phyloP scores from a whole-genome alignment of 2,797 vertebrate species.

The Sternotherus odoratus region DNA sequence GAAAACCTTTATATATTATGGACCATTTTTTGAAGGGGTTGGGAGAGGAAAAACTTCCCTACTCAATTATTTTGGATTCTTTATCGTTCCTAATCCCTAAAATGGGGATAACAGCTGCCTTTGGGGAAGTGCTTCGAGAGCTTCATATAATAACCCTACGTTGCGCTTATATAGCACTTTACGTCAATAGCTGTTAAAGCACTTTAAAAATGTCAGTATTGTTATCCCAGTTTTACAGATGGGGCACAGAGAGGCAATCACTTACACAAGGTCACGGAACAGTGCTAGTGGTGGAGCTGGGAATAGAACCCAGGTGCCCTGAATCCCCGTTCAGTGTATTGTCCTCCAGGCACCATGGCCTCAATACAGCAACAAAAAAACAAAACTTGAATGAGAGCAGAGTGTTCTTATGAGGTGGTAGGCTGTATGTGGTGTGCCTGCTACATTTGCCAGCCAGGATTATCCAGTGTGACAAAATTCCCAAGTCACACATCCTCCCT shows the following conservation, averaged over 20 bases:
- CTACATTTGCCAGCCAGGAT: neutral
- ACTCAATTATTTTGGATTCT: neutral
- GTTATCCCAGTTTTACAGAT: neutral
- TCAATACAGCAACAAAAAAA: neutral
- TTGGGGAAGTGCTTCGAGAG: neutral
- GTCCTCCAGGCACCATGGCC: neutral
- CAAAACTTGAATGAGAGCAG: neutral
- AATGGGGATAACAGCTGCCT: neutral
- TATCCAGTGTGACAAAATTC: rapidly evolving
- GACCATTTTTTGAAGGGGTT: rapidly evolving
- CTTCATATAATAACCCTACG: neutral
- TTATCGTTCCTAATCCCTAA: neutral
- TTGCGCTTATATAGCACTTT: neutral
- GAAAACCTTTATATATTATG: rapidly evolving
- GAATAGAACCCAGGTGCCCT: neutral
- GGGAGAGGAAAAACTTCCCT: neutral
- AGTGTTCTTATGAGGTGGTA: neutral
- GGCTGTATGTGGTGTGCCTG: neutral
- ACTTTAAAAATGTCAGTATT: neutral
- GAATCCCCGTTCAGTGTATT: neutral
- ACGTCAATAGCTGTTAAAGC: neutral
- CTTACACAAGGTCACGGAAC: neutral
- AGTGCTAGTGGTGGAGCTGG: neutral
- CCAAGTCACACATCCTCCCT: neutral
- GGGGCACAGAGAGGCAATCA: neutral